Base-by-base conservation (phyloP, 2,113 vertebrate species). In the Passer domesticus region DNA sequence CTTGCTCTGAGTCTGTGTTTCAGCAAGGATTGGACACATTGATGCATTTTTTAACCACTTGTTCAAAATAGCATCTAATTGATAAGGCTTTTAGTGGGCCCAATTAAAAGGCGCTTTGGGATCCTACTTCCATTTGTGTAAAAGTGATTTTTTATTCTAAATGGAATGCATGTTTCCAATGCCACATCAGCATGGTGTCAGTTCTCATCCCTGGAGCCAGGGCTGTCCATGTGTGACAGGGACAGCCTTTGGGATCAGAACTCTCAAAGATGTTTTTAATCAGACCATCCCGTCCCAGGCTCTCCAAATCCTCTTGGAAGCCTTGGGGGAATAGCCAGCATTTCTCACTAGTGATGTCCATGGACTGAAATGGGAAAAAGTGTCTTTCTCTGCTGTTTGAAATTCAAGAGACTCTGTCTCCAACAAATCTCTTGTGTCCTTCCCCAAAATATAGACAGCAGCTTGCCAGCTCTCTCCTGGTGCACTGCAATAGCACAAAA, bases 11-110 rank as follows among this genome's bases (percentile, higher is more conserved):
- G 9, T 73, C 59, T 10, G 47, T 44, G 7, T 78, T 86, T 78
- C 73, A 50, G 28, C 33, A n/a, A 60, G 80, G 49, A 87, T 27
- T n/a, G 74, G 47, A 44, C 43, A 25, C 1, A 2, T 5, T 27
- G 90, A 84, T 66, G 76, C 76, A 37, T 86, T 94, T 94, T 78
- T 94, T 68, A 90, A 93, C 70, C 28, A 3, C 92, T 92, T 82
- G 53, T 72, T 60, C 83, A 66, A 62, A 92, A 43, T 21, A 66
- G 41, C 77, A 64, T 74, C 69, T 96, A 94, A 89, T 89, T 93
- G 94, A 96, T 89, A 84, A 79, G 43, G 86, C 80, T 95, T 90
- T 96, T 93, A 96, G 80, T 69, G 60, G n/a, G 33, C 27, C 73
- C 30, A 83, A 60, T 93, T 95, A 92, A 94, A 69, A 58, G 33